Conservation (phyloP, 2,797 vertebrate species). For the Platalea minor region DNA sequence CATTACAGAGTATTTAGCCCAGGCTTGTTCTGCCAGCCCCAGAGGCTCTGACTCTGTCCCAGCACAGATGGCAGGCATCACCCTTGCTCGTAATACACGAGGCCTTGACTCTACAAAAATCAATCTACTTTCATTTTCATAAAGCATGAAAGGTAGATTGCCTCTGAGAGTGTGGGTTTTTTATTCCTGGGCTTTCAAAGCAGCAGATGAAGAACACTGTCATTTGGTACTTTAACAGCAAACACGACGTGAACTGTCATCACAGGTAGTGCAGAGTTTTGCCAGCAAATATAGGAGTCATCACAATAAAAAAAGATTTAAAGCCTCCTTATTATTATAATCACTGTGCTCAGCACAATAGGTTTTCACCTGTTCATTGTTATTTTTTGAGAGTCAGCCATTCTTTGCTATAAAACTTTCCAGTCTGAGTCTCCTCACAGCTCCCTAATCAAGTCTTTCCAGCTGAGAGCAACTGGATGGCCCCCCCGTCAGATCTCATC, state of each 20-base stretch:
- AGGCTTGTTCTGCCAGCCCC: not conserved
- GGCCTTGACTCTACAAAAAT: conserved; percentile 2
- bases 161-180: not conserved
- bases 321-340: not conserved
- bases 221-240: conserved; percentile 1
- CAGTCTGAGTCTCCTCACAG: not conserved
- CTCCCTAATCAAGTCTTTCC: not conserved
- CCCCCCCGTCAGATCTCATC: not conserved
- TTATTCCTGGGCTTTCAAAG: not conserved
- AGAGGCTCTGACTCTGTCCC: not conserved
- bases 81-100: not conserved
- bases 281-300: not conserved
- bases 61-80: not conserved
- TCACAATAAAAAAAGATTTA: not conserved
- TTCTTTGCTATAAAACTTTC: not conserved
- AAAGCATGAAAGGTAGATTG: not conserved
- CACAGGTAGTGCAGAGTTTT: not conserved
- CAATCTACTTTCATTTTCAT: not conserved
- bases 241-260: not conserved
- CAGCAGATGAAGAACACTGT: not conserved
- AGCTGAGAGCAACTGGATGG: not conserved
- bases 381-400: not conserved
- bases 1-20: not conserved
- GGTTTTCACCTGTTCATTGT: not conserved
- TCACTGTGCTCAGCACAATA: not conserved